Evolutionary conservation across 2,113 vertebrate species (phyloP).

Genomic region (Opisthocomus hoazin): DNA sequence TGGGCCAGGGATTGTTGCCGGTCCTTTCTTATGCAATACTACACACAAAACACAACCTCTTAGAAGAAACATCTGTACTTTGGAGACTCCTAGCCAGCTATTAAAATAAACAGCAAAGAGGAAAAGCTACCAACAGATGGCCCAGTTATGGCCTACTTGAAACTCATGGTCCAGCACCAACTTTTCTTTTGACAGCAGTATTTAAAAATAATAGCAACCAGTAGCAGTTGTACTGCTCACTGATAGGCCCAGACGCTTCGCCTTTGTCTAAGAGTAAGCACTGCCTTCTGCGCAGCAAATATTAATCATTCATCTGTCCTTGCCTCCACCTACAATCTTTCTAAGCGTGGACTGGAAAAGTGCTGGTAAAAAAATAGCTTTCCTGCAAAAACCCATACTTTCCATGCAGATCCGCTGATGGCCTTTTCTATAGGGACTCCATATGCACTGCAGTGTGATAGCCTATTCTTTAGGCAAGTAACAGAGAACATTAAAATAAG

Average conservation of each 20-base stretch:
- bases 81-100: neutral
- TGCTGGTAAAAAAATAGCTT: neutral
- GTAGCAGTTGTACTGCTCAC: neutral
- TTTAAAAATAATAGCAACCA: neutral
- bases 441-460: neutral
- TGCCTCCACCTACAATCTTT: neutral
- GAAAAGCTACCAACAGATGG: neutral
- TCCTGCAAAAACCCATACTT: neutral
- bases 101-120: neutral
- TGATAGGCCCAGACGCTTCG: neutral
- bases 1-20: neutral
- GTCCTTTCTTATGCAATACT: neutral
- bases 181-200: neutral
- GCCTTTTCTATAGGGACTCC: neutral
- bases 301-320: neutral
- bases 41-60: neutral
- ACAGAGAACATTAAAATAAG: neutral
- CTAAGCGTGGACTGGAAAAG: neutral
- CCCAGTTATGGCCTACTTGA: neutral
- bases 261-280: neutral
- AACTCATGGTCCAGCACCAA: neutral
- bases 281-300: neutral
- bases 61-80: neutral
- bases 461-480: neutral
- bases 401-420: neutral